Evolutionary conservation across 2,797 vertebrate species (phyloP).

Genomic region (Hypotaenidia philippensis): DNA sequence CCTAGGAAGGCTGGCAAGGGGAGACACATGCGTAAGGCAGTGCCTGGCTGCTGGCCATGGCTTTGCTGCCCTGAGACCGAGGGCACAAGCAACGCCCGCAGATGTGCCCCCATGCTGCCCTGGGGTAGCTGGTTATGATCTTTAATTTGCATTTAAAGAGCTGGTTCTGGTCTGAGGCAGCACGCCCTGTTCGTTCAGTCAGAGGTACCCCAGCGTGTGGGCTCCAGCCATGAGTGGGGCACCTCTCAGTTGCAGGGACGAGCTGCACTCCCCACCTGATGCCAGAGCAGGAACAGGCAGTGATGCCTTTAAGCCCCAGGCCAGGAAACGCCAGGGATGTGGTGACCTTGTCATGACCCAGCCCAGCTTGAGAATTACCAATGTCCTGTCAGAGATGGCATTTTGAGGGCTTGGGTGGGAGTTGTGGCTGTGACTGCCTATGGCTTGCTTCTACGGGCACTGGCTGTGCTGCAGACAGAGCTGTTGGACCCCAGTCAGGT

Average conservation of each 20-base stretch:
- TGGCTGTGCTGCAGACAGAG: background rate
- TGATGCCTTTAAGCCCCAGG: background rate
- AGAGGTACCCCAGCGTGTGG: background rate
- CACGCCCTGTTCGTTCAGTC: background rate
- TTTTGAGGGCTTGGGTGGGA: slow-evolving; percentile 1
- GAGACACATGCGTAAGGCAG: fast-evolving
- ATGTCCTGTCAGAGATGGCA: slow-evolving; percentile 14
- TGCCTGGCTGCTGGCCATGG: background rate
- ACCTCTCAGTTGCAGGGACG: background rate
- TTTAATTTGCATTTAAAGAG: background rate
- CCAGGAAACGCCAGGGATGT: background rate
- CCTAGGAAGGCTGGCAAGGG: background rate
- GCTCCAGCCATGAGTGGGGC: background rate
- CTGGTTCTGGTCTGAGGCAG: fast-evolving
- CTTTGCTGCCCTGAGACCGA: background rate
- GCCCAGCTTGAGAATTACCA: slow-evolving; percentile 5
- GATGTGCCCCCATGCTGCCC: background rate
- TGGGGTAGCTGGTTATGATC: background rate
- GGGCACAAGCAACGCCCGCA: background rate
- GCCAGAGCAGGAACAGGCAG: background rate
- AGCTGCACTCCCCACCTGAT: background rate
- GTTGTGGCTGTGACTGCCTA: background rate
- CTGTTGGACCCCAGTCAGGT: slow-evolving; percentile 15
- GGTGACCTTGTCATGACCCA: background rate
- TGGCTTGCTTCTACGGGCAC: slow-evolving; percentile 7